Evolutionary conservation across 2,113 vertebrate genomes (phyloP), one percentile per base, ranked within the genome.

Genomic region (Pituophis catenifer): DNA sequence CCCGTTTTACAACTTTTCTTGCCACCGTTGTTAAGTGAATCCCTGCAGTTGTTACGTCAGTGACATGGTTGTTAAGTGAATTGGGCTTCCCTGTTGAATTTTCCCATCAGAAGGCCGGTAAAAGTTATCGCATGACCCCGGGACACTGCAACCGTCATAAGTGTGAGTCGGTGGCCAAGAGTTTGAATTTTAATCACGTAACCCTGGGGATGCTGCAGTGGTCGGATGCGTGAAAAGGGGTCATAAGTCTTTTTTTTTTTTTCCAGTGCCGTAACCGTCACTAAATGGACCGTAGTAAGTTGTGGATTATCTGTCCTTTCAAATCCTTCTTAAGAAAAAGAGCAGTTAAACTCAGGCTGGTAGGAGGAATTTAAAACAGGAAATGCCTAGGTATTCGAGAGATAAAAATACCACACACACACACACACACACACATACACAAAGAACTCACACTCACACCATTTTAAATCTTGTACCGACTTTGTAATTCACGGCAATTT

Each of bases 401-500:
- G 70, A 81, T 81, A 19, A 75, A 75, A 75, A 17, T 57, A 19
- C 15, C 55, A 57, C 55, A 13, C 5, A 54, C 0, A 8, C 57
- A 58, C 19, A 54, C 0, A 8, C 57, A 58, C 19, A 62, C 26
- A 62, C 59, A 23, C 59, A 62, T 3, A 29, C 29, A 13, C 10
- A 59, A 10, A 62, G 24, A 57, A 58, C 59, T 29, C 10, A 29
- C 23, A 33, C n/a, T 6, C n/a, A 2, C 12, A 3, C 15, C n/a
- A 33, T 19, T 75, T 8, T 81, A 81, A 81, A 81, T 19, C 70
- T 58, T 86, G 33, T 92, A 94, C 44, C 93, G 38, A 65, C 95
- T 94, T 94, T 92, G 0, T 1, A 93, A 57, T 94, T 93, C 88
- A 10, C 2, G 91, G 21, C 33, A 53, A 0, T 89, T 65, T 92